phyloP scores from a whole-genome alignment of 2,113 vertebrate species.

The Epinephelus fuscoguttatus region DNA sequence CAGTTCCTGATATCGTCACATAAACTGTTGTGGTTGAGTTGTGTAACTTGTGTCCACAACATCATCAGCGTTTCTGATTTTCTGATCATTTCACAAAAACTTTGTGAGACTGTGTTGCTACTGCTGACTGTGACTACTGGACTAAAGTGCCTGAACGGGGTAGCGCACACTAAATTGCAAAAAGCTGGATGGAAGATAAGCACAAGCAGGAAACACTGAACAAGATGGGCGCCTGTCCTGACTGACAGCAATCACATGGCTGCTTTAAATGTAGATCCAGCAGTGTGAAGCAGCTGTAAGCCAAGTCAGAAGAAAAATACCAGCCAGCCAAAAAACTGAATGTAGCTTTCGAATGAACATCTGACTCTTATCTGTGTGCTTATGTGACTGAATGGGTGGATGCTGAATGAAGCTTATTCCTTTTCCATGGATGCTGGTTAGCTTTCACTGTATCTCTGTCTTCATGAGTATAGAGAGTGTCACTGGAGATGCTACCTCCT shows the following conservation, averaged over 20 bases:
- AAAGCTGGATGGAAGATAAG: constrained; percentile 80
- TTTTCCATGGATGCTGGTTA: constrained; percentile 37
- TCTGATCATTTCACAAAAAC: constrained; percentile 59
- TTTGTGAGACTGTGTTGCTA: constrained; percentile 9
- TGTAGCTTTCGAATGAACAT: constrained; percentile 46
- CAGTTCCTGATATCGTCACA: not conserved
- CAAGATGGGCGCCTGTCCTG: constrained; percentile 64
- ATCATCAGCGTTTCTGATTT: constrained; percentile 13
- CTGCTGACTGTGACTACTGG: constrained; percentile 14
- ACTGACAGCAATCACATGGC: constrained; percentile 48
- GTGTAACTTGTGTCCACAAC: not conserved
- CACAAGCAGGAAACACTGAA: constrained; percentile 80
- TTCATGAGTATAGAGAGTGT: constrained; percentile 6
- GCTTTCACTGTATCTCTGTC: constrained; percentile 5
- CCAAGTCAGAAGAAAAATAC: constrained; percentile 42
- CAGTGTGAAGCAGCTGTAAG: constrained; percentile 63
- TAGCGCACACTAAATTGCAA: constrained; percentile 60
- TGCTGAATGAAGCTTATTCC: constrained; percentile 18
- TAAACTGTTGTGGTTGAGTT: not conserved
- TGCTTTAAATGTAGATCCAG: constrained; percentile 49
- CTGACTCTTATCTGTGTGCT: constrained; percentile 38
- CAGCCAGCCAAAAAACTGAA: constrained; percentile 44
- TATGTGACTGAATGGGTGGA: constrained; percentile 10
- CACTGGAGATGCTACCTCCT: not conserved
- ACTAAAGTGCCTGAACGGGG: constrained; percentile 46